Evolutionary conservation across 2,113 vertebrate species (phyloP), one percentile per base, ranked within the genome.

Genomic region (Theristicus caerulescens): DNA sequence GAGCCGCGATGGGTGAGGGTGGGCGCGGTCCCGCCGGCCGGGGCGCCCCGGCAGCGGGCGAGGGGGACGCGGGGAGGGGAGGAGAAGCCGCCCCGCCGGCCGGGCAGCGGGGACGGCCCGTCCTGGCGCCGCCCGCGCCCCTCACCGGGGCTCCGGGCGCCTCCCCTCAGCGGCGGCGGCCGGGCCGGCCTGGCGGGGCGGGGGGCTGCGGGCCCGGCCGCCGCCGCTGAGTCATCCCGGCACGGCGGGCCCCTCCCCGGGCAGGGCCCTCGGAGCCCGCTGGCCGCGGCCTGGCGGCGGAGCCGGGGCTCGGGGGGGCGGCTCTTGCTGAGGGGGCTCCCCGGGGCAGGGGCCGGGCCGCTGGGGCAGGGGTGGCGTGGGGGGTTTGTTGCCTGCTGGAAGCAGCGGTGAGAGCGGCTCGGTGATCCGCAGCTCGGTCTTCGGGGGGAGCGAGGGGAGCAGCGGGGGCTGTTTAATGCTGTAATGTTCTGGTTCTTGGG

Each of bases 181-280:
- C 69, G 86, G 73, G 82, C 27, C 72, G 81, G 62, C 14, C 26
- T 19, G 42, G 24, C 31, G n/a, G 40, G 52, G 21, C 9, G 21
- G 10, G 52, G 82, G 67, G 82, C 42, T 44, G 32, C 51, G 64
- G 84, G 71, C 42, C 52, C 24, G 44, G 42, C 42, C 26, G 34
- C 74, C 17, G 88, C 62, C 55, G 92, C 92, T 82, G 82, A 82
- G 82, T 82, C 88, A 87, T 61, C 32, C 31, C 29, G 47, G 15
- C 32, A 46, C 32, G 57, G 69, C 6, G 36, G 11, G 38, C 34
- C 49, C 40, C 34, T 44, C 29, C n/a, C 15, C 27, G 38, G 55
- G 46, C 11, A 59, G 55, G 46, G 46, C 73, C 7, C 13, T 36
- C 9, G 26, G 26, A 26, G 40, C 29, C 21, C 26, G 24, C 40